phyloP scores from a whole-genome alignment of 2,888 invertebrate genomes.

The Calameuta filiformis region DNA sequence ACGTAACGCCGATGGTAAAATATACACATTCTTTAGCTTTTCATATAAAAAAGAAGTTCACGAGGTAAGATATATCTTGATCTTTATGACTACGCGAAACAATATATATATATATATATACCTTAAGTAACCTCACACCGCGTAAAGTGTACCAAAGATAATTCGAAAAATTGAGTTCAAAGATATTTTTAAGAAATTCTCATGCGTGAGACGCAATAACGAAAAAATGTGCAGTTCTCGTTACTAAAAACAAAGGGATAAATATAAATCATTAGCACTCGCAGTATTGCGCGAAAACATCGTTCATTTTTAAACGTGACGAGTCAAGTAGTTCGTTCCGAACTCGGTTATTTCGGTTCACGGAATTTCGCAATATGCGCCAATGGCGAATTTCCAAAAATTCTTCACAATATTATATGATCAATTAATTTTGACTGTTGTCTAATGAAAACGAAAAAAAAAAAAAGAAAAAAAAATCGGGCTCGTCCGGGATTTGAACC shows the following conservation, averaged over 20 bases:
- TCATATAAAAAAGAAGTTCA: background rate
- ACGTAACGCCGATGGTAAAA: background rate
- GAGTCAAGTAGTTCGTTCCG: background rate
- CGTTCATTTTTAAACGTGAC: background rate
- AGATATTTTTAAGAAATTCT: background rate
- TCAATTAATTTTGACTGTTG: background rate
- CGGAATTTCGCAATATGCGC: background rate
- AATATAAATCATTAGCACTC: background rate
- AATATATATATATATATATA: too few species aligned
- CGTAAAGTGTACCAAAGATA: background rate
- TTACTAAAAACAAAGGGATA: background rate
- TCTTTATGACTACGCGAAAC: background rate
- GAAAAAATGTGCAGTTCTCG: background rate
- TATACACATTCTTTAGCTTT: background rate
- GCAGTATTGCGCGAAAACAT: background rate
- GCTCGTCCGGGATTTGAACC: constrained; percentile 71
- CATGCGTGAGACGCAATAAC: background rate
- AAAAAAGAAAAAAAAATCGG: constrained; percentile 35
- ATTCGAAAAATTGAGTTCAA: background rate
- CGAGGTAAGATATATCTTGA: background rate
- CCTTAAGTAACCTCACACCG: background rate
- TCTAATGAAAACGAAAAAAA: background rate
- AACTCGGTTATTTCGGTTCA: background rate
- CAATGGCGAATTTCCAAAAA: background rate
- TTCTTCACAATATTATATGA: background rate